A percentile compares a stretch with the other conserved stretches of the same genome.
Conservation (phyloP, 2,888 invertebrate species). For the Blastobasis adustella region DNA sequence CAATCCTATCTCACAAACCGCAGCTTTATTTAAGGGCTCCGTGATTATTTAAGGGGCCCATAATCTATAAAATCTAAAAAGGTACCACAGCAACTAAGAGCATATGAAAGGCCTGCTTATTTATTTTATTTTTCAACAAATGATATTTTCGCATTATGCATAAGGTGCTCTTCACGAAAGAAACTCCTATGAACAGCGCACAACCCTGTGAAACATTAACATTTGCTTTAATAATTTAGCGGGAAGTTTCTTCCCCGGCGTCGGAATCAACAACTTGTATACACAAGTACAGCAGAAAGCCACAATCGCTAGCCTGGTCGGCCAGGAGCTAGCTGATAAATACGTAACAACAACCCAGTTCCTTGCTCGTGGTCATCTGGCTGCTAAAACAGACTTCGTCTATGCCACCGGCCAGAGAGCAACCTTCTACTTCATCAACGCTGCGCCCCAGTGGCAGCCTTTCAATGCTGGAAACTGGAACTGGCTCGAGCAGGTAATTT, state of each 20-base stretch:
- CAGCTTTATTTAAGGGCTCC: too few species aligned
- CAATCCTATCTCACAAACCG: too few species aligned
- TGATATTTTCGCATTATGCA: too few species aligned
- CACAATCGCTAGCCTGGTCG: constrained; percentile 39
- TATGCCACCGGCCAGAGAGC: constrained; percentile 73
- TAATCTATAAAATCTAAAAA: too few species aligned
- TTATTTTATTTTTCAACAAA: too few species aligned
- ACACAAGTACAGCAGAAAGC: constrained; percentile 50
- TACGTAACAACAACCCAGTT: constrained; percentile 61
- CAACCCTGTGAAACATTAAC: too few species aligned
- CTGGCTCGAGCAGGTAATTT: constrained; percentile 54
- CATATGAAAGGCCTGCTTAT: too few species aligned
- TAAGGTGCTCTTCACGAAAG: too few species aligned
- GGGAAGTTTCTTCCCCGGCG: constrained; percentile 64
- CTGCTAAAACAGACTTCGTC: constrained; percentile 78
- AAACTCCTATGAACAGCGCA: too few species aligned
- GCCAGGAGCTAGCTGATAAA: constrained; percentile 43
- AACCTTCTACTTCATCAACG: constrained; percentile 79
- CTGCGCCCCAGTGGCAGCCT: constrained; percentile 80
- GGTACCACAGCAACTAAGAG: too few species aligned
- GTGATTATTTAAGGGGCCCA: too few species aligned
- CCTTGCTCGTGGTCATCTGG: constrained; percentile 76
- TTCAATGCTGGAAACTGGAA: constrained; percentile 78
- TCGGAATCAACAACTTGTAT: constrained; percentile 47
- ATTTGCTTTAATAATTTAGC: constrained; percentile 27